Evolutionary conservation across 2,888 invertebrate genomes (phyloP).

Genomic region (Hypercompe scribonia): DNA sequence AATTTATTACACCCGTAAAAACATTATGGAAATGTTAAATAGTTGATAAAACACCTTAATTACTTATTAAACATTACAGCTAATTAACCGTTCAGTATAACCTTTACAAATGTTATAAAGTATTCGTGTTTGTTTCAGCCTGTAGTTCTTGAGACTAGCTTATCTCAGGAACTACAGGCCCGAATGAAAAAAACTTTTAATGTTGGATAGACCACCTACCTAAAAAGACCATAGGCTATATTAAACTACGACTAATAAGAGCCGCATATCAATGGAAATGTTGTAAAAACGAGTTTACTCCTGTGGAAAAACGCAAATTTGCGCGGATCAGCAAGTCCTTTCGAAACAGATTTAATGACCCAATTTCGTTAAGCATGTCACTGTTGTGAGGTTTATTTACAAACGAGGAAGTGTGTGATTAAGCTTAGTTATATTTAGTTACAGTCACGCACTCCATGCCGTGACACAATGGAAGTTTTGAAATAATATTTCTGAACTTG

Average conservation of each 20-base stretch:
- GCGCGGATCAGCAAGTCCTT: not conserved
- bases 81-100: not conserved
- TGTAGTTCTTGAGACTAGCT: no score
- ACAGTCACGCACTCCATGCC: conserved; percentile 6
- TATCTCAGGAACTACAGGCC: no score
- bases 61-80: not conserved
- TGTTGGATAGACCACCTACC: no score
- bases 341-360: not conserved
- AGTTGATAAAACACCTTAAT: not conserved
- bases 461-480: not conserved
- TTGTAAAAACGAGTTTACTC: no score
- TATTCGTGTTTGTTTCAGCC: no score
- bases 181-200: no score
- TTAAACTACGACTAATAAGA: no score
- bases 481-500: not conserved
- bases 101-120: not conserved
- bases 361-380: not conserved
- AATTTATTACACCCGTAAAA: not conserved
- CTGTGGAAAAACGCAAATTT: no score
- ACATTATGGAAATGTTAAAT: not conserved
- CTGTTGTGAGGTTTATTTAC: not conserved
- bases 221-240: no score
- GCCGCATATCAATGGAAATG: no score
- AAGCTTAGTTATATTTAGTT: conserved; percentile 1
- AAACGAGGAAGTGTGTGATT: conserved; percentile 7